phyloP scores from a whole-genome alignment of 2,113 vertebrate genomes.

The Motacilla alba region DNA sequence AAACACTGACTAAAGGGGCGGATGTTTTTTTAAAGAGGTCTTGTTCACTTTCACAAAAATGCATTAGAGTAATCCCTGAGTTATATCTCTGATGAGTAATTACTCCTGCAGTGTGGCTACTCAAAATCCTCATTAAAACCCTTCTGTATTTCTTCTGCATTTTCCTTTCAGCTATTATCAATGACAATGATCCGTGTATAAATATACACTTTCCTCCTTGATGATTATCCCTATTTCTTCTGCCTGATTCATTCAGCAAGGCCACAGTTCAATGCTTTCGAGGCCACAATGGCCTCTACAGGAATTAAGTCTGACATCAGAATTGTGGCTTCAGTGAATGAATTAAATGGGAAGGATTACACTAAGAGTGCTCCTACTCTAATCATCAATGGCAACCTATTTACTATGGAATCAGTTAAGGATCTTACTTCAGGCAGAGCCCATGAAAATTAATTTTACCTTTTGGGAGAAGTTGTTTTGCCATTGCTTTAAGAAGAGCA shows the following conservation, averaged over 20 bases:
- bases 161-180: constrained; percentile 11
- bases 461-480: background rate
- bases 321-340: constrained; percentile 10
- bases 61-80: background rate
- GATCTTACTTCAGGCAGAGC: background rate
- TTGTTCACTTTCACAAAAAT: background rate
- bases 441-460: background rate
- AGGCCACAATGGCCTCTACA: background rate
- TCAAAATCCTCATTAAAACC: constrained; percentile 16
- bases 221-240: background rate
- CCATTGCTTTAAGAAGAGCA: background rate
- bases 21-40: background rate
- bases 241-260: background rate
- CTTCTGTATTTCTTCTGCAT: background rate
- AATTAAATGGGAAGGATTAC: background rate
- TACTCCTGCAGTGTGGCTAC: background rate
- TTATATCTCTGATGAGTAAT: constrained; percentile 17
- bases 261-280: constrained; percentile 30
- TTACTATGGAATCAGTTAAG: background rate
- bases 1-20: constrained; percentile 44
- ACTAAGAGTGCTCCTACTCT: background rate
- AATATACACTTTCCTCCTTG: background rate
- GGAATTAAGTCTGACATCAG: constrained; percentile 42
- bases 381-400: background rate
- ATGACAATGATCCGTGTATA: background rate